Base-by-base conservation (phyloP, 1,140 invertebrate genomes). In the Hypsibius dujardini region DNA sequence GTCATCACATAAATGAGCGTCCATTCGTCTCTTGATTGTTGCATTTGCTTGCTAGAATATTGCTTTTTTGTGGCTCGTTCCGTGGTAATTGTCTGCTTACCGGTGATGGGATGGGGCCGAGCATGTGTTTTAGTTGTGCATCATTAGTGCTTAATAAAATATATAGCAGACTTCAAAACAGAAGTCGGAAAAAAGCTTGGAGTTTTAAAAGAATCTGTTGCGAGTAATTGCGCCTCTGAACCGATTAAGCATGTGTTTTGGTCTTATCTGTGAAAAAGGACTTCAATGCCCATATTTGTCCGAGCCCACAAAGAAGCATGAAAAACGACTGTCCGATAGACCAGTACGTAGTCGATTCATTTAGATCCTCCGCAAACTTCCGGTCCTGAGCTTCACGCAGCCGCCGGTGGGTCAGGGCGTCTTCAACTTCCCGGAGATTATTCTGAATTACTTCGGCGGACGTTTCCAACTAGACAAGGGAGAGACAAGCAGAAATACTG, bases 371-470 rank as follows among this genome's bases (percentile, higher is more conserved):
- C 0, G 95, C 95, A 69, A 92, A 84, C 77, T 93, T 92, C 56
- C 94, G 85, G 47, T 92, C 87, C 78, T 94, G 90, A 2, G 94
- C 87, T 82, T 98, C 95, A 67, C 90, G 84, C 72, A 98, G 80
- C 70, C 92, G 84, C 81, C 98, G 92, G 82, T 98, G 93, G 2
- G 94, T 98, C 83, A 98, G 94, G 76, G 90, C 88, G 79, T 98
- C 94, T 47, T 90, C 82, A 47, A 97, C 88, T 71, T 84, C 86
- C 74, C 88, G 90, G 28, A 97, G 79, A 72, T 87, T 86, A 76
- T 90, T 88, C 77, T 97, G 92, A 74, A 96, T 88, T 78, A 87
- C 87, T 77, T 88, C 86, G 3, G 89, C 85, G 2, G 90, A 90
- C 7, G 90, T 85, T 80, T 98, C 94, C 87, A 98, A 86, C 91